phyloP scores from a whole-genome alignment of 2,888 invertebrate genomes.

The Trissolcus japonicus region DNA sequence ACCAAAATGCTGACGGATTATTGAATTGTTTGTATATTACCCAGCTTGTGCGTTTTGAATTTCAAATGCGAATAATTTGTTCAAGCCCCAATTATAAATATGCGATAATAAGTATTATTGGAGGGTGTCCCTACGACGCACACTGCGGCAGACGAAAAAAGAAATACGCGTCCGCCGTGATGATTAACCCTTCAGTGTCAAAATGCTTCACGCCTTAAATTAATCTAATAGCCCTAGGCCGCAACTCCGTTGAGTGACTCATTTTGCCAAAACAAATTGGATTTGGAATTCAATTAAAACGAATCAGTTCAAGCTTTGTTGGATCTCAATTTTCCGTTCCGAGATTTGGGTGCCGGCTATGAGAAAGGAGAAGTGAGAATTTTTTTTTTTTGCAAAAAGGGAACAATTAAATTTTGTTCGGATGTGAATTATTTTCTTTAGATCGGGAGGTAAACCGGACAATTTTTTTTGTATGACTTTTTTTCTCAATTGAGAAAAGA shows the following conservation, averaged over 20 bases:
- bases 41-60: conserved; percentile 29
- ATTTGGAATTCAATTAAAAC: conserved; percentile 46
- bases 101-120: conserved; percentile 45
- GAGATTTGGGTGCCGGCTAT: background rate
- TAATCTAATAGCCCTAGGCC: conserved; percentile 50
- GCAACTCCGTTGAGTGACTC: conserved; percentile 18
- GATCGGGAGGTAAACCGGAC: conserved; percentile 7
- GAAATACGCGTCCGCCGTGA: conserved; percentile 26
- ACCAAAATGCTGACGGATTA: conserved; percentile 38
- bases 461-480: conserved; percentile 5
- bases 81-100: conserved; percentile 36
- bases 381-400: conserved; percentile 13
- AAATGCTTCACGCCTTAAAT: conserved; percentile 45
- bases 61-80: conserved; percentile 37
- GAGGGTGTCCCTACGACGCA: conserved; percentile 17
- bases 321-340: conserved; percentile 14
- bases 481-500: conserved; percentile 9
- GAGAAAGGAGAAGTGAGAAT: background rate
- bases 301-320: conserved; percentile 50
- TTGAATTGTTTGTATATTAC: conserved; percentile 51
- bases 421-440: no score
- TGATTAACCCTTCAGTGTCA: conserved; percentile 55
- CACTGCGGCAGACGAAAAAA: conserved; percentile 41
- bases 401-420: conserved; percentile 5
- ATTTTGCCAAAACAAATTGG: conserved; percentile 47